These are phyloP conservation scores for Lasius fuliginosus DNA, from an alignment of 2,888 invertebrate species.

Conservation along the genomic window DNA sequence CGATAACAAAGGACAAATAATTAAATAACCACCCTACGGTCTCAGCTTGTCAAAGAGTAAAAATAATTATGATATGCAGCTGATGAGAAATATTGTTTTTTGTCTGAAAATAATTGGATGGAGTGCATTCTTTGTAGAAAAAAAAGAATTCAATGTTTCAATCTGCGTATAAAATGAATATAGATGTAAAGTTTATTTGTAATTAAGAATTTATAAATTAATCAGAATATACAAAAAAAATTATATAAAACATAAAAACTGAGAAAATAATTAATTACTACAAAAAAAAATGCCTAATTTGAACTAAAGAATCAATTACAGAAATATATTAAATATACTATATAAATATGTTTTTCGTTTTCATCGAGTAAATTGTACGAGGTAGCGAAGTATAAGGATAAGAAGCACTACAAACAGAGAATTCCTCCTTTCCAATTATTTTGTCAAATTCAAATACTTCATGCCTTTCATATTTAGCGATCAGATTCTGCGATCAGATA, in stretches of 20 bases:
- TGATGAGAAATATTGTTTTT: conserved; percentile 19
- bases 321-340: no score
- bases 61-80: conserved; percentile 8
- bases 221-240: not conserved
- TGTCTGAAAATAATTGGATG: conserved; percentile 31
- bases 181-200: not conserved
- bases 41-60: not conserved
- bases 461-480: not conserved
- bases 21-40: not conserved
- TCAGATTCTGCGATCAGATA: no score
- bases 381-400: not conserved
- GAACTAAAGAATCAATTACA: not conserved
- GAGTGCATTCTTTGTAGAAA: not conserved
- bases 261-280: not conserved
- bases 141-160: conserved; percentile 7
- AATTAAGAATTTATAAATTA: not conserved
- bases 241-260: not conserved
- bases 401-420: not conserved
- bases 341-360: not conserved
- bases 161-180: not conserved
- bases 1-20: not conserved
- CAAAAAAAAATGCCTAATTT: not conserved
- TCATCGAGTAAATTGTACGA: not conserved
- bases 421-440: not conserved
- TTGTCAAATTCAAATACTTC: not conserved